Conservation (phyloP, 2,888 invertebrate species). For the Melolontha melolontha region DNA sequence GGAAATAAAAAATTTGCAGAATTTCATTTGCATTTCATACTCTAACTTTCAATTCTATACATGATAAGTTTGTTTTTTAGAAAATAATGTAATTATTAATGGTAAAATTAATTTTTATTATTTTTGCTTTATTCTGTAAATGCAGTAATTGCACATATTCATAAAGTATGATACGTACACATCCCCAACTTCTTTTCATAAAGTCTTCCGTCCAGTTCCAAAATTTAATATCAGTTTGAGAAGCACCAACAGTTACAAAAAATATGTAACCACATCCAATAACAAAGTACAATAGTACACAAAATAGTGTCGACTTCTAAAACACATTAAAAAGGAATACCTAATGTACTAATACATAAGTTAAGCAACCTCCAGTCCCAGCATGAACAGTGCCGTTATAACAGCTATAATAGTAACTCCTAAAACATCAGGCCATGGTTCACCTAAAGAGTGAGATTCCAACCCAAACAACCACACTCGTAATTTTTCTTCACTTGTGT, state of each 20-base stretch:
- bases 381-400: conserved; percentile 73
- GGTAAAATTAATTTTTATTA: no score
- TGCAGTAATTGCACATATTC: no score
- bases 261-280: conserved; percentile 61
- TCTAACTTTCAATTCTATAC: no score
- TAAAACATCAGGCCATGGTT: conserved; percentile 74
- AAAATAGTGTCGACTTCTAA: conserved; percentile 64
- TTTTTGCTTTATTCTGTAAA: no score
- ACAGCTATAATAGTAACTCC: conserved; percentile 73
- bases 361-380: conserved; percentile 70
- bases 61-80: no score
- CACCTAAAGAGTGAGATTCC: conserved; percentile 70
- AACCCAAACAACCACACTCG: conserved; percentile 72
- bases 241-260: conserved; percentile 62
- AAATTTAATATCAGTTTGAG: conserved; percentile 62
- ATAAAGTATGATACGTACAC: conserved; percentile 53
- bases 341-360: not conserved
- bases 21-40: no score
- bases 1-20: no score
- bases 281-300: conserved; percentile 59
- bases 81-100: no score
- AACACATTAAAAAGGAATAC: conserved; percentile 48
- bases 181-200: conserved; percentile 56
- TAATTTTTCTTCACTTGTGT: conserved; percentile 72
- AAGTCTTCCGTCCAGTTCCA: conserved; percentile 62